phyloP scores from a whole-genome alignment of 2,888 invertebrate species.

The Cryptus viduatorius region DNA sequence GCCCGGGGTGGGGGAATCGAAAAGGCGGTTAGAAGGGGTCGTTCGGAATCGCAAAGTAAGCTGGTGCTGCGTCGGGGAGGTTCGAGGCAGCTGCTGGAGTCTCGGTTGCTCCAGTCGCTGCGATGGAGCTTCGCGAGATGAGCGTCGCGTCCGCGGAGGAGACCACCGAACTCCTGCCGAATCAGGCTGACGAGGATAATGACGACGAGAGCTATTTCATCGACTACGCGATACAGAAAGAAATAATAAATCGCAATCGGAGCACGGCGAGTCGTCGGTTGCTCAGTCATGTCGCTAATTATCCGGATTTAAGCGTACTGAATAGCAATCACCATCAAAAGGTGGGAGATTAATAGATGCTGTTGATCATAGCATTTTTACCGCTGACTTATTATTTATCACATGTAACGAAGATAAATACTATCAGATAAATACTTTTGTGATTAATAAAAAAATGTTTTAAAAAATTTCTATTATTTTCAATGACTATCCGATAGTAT shows the following conservation, averaged over 20 bases:
- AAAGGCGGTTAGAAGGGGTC: conserved; percentile 2
- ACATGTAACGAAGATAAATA: background rate
- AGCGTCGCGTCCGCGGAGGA: conserved; percentile 78
- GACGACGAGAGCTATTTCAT: conserved; percentile 80
- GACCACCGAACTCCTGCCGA: conserved; percentile 78
- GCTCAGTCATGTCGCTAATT: conserved; percentile 77
- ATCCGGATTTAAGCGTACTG: conserved; percentile 74
- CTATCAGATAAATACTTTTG: background rate
- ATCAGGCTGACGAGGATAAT: conserved; percentile 72
- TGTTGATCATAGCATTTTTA: conserved; percentile 6
- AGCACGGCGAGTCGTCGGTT: conserved; percentile 80
- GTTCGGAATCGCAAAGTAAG: conserved; percentile 58
- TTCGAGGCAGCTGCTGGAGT: conserved; percentile 54
- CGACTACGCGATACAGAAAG: conserved; percentile 81
- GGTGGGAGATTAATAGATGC: conserved; percentile 70
- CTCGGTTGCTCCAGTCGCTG: conserved; percentile 66
- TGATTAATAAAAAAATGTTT: background rate
- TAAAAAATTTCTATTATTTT: background rate
- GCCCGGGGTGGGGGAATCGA: background rate
- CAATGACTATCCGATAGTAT: background rate
- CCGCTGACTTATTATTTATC: conserved; percentile 12
- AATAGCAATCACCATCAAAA: conserved; percentile 77
- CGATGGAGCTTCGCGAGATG: conserved; percentile 82
- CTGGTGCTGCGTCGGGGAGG: conserved; percentile 56
- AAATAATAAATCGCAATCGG: conserved; percentile 81